Evolutionary conservation across 2,113 vertebrate genomes (phyloP).

Genomic region (Rynchops niger): DNA sequence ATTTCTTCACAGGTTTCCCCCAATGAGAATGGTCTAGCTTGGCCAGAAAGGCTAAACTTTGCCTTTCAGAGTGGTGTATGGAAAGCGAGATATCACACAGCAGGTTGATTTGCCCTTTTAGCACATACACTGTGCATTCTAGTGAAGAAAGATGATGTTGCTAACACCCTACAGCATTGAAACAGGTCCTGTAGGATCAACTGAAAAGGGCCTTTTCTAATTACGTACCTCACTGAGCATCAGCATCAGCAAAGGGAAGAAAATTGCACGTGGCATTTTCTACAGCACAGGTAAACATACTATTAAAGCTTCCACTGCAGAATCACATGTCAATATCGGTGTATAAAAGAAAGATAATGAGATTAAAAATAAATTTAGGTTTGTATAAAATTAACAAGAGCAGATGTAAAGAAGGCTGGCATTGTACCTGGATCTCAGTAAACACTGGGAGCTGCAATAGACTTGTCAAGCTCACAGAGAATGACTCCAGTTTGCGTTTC

Average conservation of each 20-base stretch:
- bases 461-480: not conserved
- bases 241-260: not conserved
- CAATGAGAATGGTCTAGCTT: not conserved
- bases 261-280: not conserved
- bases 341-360: not conserved
- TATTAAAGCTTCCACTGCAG: not conserved
- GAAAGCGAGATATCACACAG: not conserved
- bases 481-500: not conserved
- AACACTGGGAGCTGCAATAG: not conserved
- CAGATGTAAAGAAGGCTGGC: not conserved
- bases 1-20: not conserved
- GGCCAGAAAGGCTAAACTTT: not conserved
- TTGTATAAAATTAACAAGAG: not conserved
- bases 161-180: not conserved
- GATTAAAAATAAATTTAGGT: not conserved
- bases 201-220: not conserved
- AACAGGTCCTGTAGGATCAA: not conserved
- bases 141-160: not conserved
- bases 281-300: not conserved
- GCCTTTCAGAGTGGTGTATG: not conserved
- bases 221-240: not conserved
- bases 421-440: not conserved
- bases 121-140: not conserved
- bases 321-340: not conserved
- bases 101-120: not conserved